Evolutionary conservation across 2,888 invertebrate species (phyloP).

Genomic region (Lithodes maja): DNA sequence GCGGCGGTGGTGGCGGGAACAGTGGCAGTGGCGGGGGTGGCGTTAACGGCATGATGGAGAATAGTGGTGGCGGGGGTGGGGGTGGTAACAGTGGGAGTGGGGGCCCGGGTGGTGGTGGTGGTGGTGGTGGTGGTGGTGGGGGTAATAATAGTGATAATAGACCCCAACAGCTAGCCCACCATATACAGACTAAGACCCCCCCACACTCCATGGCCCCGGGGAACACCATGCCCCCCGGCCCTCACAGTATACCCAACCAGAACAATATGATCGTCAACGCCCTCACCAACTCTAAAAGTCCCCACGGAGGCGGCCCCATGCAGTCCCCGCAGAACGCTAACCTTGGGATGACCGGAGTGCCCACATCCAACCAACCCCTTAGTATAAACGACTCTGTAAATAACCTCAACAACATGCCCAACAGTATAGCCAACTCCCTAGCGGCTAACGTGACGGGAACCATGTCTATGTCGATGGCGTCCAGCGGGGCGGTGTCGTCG

Average conservation of each 20-base stretch:
- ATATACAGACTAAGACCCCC: constrained; percentile 63
- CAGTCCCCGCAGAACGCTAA: constrained; percentile 90
- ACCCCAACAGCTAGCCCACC: constrained; percentile 64
- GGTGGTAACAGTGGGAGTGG: constrained; percentile 52
- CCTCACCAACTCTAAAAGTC: constrained; percentile 67
- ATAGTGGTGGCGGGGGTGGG: constrained; percentile 48
- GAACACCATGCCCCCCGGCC: constrained; percentile 54
- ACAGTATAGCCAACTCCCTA: constrained; percentile 63
- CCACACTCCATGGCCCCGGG: constrained; percentile 55
- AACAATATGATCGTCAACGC: constrained; percentile 69
- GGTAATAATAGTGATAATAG: constrained; percentile 38
- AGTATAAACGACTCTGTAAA: constrained; percentile 72
- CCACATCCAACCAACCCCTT: constrained; percentile 71
- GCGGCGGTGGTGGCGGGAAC: constrained; percentile 48
- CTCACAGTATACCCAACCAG: constrained; percentile 62
- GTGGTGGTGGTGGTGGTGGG: constrained; percentile 41
- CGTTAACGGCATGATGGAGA: constrained; percentile 64
- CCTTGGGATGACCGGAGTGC: constrained; percentile 77
- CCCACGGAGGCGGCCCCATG: constrained; percentile 68
- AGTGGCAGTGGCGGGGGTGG: constrained; percentile 43
- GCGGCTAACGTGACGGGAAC: constrained; percentile 48
- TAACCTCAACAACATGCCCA: constrained; percentile 70
- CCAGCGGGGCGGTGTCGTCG: constrained; percentile 62
- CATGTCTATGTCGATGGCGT: constrained; percentile 51
- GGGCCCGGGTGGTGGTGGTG: constrained; percentile 36